Evolutionary conservation across 2,113 vertebrate genomes (phyloP), one percentile per base, ranked within the genome.

Genomic region (Dasyornis broadbenti): DNA sequence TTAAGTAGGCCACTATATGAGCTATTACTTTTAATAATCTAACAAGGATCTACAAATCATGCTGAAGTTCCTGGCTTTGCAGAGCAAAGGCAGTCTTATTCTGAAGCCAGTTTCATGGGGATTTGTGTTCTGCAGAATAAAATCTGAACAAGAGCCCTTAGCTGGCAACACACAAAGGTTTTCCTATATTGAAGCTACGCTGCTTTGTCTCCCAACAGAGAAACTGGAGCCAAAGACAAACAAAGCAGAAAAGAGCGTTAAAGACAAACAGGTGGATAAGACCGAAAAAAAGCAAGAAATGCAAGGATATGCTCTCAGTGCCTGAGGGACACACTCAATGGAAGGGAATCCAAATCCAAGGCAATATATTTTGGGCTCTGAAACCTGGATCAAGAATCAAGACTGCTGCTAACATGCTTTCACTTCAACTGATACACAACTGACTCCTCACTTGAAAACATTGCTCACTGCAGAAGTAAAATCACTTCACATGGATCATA

Each of bases 231-330:
- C 87, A 95, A 85, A 82, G 57, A 78, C 4, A 11, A 87, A 84
- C 52, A 92, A 92, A 89, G 61, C 57, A 92, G 64, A 59, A 89
- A 79, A 64, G 47, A 78, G 42, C 1, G 30, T 61, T 89, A 86
- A 92, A 90, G 68, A 82, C 87, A 91, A 95, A 93, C 60, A 89
- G 82, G 87, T 89, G 84, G 54, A 13, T 72, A 79, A 94, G 40
- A 64, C 53, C 1, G 47, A 86, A 83, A 86, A 64, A 5, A 6
- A 8, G 5, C 56, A 78, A 30, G 53, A 76, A 82, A 84, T 56
- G 22, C 37, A 85, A 87, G n/a, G 37, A 79, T 78, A 63, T 22
- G 59, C 31, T 81, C 42, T 70, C 81, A 65, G n/a, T 81, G 66
- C 71, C 79, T 33, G 20, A 82, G 61, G 53, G 44, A 71, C 9